Conservation (phyloP, 2,113 vertebrate species). For the Oceanites oceanicus region DNA sequence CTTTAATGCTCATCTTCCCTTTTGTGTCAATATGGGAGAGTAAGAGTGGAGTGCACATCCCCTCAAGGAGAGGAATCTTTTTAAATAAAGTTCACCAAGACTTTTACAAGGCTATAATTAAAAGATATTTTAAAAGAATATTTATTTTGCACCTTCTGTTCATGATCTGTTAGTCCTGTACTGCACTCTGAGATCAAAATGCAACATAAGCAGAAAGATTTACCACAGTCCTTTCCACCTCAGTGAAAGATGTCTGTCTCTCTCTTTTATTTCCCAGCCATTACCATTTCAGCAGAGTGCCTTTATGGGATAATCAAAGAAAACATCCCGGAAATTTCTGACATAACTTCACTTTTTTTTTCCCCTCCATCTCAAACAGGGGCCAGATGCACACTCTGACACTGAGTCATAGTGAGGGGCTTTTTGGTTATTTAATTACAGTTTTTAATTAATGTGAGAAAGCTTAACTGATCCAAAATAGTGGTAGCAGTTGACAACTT, state of each 20-base stretch:
- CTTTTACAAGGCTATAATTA: not conserved
- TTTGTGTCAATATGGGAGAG: not conserved
- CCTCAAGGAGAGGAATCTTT: not conserved
- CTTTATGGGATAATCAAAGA: conserved; percentile 28
- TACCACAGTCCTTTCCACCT: not conserved
- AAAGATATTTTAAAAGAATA: not conserved
- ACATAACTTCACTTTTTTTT: not conserved
- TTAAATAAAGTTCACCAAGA: not conserved
- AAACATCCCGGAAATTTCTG: conserved; percentile 40
- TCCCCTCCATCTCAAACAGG: not conserved
- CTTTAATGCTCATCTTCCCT: not conserved
- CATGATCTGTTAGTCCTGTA: not conserved
- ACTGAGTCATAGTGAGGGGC: not conserved
- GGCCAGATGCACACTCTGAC: not conserved
- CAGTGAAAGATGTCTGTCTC: not conserved
- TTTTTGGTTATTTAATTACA: conserved; percentile 16
- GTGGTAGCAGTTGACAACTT: not conserved
- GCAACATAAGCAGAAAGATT: not conserved
- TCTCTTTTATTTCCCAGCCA: not conserved
- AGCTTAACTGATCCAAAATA: conserved; percentile 9
- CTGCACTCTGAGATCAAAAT: not conserved
- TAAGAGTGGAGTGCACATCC: not conserved
- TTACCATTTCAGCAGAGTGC: not conserved
- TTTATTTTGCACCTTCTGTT: not conserved
- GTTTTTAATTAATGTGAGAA: conserved; percentile 39